A percentile compares a stretch with the other conserved stretches of the same genome.
phyloP scores from a whole-genome alignment of 1,140 invertebrate genomes.

The Asbolus verrucosus region DNA sequence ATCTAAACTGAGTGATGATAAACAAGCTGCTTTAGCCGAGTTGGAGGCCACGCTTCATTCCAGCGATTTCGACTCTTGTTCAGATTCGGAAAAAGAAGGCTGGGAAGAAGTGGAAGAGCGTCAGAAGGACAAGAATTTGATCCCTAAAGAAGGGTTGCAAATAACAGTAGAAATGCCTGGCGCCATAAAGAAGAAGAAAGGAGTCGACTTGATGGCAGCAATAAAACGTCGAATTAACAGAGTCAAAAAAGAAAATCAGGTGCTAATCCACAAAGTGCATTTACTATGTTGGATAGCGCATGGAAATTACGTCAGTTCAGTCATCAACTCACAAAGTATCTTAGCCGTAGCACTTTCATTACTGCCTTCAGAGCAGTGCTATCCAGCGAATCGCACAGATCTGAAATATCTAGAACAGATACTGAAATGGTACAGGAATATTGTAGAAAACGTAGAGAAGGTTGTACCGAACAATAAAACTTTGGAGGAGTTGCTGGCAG shows the following conservation, averaged over 20 bases:
- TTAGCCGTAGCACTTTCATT: conserved; percentile 78
- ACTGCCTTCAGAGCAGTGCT: conserved; percentile 75
- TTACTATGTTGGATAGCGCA: conserved; percentile 86
- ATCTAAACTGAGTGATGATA: conserved; percentile 59
- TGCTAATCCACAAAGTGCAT: conserved; percentile 88
- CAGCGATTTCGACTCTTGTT: conserved; percentile 62
- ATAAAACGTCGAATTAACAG: conserved; percentile 81
- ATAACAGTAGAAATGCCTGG: conserved; percentile 74
- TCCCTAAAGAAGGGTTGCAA: conserved; percentile 77
- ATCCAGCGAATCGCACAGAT: conserved; percentile 78
- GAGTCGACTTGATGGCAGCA: conserved; percentile 76
- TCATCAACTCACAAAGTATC: conserved; percentile 77
- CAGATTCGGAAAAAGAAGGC: conserved; percentile 72
- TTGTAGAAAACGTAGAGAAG: conserved; percentile 70
- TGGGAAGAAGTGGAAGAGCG: conserved; percentile 73
- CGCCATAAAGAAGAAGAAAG: conserved; percentile 71
- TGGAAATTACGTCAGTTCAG: conserved; percentile 81
- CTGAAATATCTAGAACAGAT: conserved; percentile 82
- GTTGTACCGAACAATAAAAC: conserved; percentile 66
- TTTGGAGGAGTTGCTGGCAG: conserved; percentile 68
- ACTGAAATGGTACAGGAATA: conserved; percentile 79
- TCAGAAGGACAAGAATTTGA: conserved; percentile 63
- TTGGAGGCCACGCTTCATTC: conserved; percentile 49
- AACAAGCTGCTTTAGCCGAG: conserved; percentile 48
- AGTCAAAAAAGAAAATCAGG: conserved; percentile 80